phyloP scores from a whole-genome alignment of 1,140 invertebrate species.

The Atta colombica region DNA sequence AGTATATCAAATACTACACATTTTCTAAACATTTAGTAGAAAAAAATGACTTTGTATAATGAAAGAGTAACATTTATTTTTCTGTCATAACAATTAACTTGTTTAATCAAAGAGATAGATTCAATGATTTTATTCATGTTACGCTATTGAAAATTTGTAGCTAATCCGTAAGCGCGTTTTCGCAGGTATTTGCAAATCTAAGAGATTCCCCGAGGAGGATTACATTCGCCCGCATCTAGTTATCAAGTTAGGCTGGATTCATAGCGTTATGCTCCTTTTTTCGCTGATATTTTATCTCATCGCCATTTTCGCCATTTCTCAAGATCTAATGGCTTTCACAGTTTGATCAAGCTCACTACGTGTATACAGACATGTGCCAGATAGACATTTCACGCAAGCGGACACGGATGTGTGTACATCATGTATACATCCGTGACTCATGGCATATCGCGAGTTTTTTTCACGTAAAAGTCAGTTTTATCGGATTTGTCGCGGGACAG shows the following conservation, averaged over 20 bases:
- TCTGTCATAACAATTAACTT: background rate
- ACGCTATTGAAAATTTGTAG: slow-evolving; percentile 42
- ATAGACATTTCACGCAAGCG: background rate
- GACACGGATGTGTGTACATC: background rate
- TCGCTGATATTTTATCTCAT: slow-evolving; percentile 61
- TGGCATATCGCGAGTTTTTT: background rate
- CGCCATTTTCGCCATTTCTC: slow-evolving; percentile 38
- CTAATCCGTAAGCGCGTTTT: slow-evolving; percentile 38
- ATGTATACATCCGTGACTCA: slow-evolving; percentile 15
- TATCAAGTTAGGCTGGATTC: slow-evolving; percentile 59
- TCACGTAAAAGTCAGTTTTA: slow-evolving; percentile 35
- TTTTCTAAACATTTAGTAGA: background rate
- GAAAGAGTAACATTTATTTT: background rate
- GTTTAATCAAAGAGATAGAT: background rate
- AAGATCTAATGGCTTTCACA: slow-evolving; percentile 54
- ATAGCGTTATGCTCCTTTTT: background rate
- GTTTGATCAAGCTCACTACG: slow-evolving; percentile 60
- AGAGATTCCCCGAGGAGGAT: slow-evolving; percentile 47
- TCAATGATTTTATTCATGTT: slow-evolving; percentile 1
- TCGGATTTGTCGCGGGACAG: slow-evolving; percentile 34
- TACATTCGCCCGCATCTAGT: slow-evolving; percentile 65
- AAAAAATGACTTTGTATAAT: background rate
- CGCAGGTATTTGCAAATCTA: slow-evolving; percentile 48
- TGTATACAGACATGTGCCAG: background rate
- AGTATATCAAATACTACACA: background rate